These are phyloP conservation scores for Lepus europaeus DNA, from an alignment of 2,113 vertebrate genomes.

Conservation along the genomic window DNA sequence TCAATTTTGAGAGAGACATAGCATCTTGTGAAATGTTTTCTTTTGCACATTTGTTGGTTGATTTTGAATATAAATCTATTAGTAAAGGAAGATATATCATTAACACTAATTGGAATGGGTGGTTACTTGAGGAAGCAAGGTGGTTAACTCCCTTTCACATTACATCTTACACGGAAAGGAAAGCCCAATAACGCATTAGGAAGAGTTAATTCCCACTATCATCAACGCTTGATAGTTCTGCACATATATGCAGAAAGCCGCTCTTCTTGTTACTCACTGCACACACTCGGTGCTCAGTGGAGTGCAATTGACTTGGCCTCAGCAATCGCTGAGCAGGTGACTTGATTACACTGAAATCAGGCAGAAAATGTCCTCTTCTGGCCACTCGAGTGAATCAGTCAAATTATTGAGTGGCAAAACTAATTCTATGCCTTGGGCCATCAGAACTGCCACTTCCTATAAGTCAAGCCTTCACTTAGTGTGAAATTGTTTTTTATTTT, in stretches of 20 bases:
- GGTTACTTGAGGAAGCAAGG: neutral
- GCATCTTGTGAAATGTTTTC: neutral
- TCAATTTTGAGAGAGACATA: neutral
- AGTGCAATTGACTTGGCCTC: conserved; percentile 80
- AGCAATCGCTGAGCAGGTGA: conserved; percentile 88
- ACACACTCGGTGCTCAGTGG: conserved; percentile 59
- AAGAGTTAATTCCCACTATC: neutral
- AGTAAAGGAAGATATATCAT: neutral
- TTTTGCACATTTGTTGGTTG: neutral
- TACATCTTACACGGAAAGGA: neutral
- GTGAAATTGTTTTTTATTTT: conserved; percentile 90
- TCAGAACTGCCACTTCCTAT: conserved; percentile 91
- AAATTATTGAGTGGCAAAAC: conserved; percentile 92
- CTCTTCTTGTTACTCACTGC: conserved; percentile 19
- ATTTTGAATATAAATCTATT: conserved; percentile 27
- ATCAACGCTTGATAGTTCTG: conserved; percentile 44
- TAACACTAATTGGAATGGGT: neutral
- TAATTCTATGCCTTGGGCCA: conserved; percentile 89
- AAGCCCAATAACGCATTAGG: neutral
- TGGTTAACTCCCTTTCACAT: neutral
- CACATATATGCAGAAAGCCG: neutral
- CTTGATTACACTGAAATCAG: conserved; percentile 91
- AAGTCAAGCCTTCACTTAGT: conserved; percentile 91
- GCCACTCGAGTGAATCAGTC: conserved; percentile 91
- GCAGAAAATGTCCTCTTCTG: conserved; percentile 92